These are phyloP conservation scores for Neoseiulus cucumeris DNA, from an alignment of 1,140 invertebrate genomes.

Conservation along the genomic window DNA sequence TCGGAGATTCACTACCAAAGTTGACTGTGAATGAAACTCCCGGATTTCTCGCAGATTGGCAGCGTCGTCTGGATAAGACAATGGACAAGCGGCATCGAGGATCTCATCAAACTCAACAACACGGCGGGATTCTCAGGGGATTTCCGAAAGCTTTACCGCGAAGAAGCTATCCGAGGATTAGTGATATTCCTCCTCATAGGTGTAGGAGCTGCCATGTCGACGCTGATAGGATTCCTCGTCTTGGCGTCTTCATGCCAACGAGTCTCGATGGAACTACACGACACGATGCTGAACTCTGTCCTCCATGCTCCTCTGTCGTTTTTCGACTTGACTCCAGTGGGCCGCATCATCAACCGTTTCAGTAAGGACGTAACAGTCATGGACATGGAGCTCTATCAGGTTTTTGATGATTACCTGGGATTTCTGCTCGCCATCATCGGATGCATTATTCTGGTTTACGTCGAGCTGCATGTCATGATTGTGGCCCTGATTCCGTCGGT, in stretches of 20 bases:
- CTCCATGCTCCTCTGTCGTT: conserved; percentile 28
- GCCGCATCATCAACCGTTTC: conserved; percentile 35
- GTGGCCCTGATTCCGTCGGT: background rate
- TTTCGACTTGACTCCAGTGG: conserved; percentile 38
- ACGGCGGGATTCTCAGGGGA: background rate
- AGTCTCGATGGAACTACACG: background rate
- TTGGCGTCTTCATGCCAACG: background rate
- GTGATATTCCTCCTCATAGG: background rate
- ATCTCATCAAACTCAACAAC: background rate
- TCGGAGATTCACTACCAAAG: too few relatives aligned
- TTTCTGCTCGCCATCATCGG: background rate
- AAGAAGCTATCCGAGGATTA: background rate
- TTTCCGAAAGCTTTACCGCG: background rate
- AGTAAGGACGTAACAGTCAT: conserved; percentile 20
- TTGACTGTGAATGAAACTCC: too few relatives aligned
- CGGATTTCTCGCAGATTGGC: background rate
- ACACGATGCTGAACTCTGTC: background rate
- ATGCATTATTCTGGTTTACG: background rate
- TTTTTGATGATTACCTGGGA: background rate
- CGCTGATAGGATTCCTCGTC: background rate
- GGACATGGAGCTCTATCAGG: background rate
- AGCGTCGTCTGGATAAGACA: background rate
- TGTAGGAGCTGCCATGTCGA: background rate
- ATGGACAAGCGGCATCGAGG: background rate
- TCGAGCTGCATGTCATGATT: background rate